Conservation (phyloP, 2,797 vertebrate species). For the Acropternis orthonyx region DNA sequence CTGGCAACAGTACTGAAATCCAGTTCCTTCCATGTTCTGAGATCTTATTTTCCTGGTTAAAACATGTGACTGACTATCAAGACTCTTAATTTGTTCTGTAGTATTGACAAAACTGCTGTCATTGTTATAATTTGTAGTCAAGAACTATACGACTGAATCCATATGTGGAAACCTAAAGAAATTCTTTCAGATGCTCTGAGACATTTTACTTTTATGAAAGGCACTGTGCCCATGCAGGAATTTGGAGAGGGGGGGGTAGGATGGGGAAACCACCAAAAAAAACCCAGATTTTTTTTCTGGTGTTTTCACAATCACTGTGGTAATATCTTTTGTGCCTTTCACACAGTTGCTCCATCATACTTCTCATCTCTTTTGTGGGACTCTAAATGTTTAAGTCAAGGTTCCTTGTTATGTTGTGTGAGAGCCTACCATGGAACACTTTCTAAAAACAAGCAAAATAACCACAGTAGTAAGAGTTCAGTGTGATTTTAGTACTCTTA, state of each 20-base stretch:
- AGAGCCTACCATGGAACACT: neutral
- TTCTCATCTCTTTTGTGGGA: neutral
- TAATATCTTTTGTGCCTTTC: neutral
- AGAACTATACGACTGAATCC: neutral
- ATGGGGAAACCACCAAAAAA: neutral
- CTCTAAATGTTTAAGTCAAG: neutral
- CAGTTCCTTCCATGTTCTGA: neutral
- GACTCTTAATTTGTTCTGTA: neutral
- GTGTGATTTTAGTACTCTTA: neutral
- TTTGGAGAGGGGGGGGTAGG: neutral
- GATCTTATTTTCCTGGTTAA: neutral
- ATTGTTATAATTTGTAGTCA: neutral
- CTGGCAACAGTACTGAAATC: neutral
- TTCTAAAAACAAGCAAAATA: neutral
- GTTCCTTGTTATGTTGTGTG: neutral
- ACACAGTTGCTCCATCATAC: neutral
- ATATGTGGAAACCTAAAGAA: neutral
- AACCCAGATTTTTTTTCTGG: rapidly evolving
- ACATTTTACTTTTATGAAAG: neutral
- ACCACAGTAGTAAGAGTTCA: neutral
- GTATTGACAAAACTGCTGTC: neutral
- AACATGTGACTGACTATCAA: neutral
- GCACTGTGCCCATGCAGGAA: neutral
- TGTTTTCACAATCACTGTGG: neutral
- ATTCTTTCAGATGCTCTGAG: neutral